Evolutionary conservation across 2,888 invertebrate genomes (phyloP).

Genomic region (Gasteruption jaculator): DNA sequence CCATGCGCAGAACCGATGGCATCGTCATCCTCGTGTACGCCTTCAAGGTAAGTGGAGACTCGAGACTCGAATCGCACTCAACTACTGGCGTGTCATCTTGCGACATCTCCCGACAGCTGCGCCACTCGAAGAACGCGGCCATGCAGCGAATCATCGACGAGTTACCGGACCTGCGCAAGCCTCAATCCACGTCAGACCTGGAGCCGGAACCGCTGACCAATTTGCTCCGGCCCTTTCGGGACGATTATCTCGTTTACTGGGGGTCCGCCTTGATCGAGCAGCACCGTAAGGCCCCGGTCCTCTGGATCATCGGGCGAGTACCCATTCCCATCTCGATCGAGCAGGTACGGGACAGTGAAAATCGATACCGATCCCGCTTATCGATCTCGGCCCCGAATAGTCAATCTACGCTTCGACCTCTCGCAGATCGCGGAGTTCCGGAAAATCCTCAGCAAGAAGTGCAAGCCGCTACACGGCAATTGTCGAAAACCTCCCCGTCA

Average conservation of each 20-base stretch:
- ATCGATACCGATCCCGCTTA: too few relatives aligned
- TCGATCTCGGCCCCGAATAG: too few relatives aligned
- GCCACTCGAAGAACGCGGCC: constrained; percentile 53
- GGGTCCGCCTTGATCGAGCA: constrained; percentile 57
- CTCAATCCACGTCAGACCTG: constrained; percentile 55
- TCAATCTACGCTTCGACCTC: constrained; percentile 5
- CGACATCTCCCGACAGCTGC: constrained; percentile 47
- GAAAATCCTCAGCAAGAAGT: constrained; percentile 51
- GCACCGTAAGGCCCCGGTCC: constrained; percentile 52
- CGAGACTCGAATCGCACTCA: not conserved
- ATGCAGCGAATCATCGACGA: constrained; percentile 52
- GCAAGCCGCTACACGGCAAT: constrained; percentile 53
- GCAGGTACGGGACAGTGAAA: constrained; percentile 56
- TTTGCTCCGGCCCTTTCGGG: constrained; percentile 56
- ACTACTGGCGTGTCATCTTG: not conserved
- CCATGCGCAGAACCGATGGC: constrained; percentile 59
- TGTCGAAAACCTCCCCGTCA: constrained; percentile 54
- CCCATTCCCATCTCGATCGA: constrained; percentile 57
- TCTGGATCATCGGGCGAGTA: constrained; percentile 62
- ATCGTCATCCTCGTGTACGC: constrained; percentile 58
- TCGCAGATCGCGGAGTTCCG: constrained; percentile 58
- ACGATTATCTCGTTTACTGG: constrained; percentile 65
- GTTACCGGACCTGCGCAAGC: constrained; percentile 54
- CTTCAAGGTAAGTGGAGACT: constrained; percentile 52
- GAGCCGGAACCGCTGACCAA: constrained; percentile 54